A percentile compares a stretch with the other conserved stretches of the same genome.
Conservation (phyloP, 2,888 invertebrate genomes). For the Cryptophagus acutangulus region DNA sequence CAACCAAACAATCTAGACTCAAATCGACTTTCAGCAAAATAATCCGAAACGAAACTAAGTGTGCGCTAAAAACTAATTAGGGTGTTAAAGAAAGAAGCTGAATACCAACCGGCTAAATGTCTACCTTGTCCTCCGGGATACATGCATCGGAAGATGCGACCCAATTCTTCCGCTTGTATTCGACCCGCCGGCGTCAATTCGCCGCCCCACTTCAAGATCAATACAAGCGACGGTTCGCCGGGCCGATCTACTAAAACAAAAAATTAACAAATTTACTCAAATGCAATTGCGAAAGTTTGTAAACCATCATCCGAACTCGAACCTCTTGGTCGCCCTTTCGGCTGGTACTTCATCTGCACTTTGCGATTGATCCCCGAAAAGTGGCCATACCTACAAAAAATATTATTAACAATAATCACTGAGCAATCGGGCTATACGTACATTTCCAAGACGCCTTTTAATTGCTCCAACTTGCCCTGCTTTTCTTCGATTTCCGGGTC, state of each 20-base stretch:
- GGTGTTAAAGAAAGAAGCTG: slow-evolving; percentile 34
- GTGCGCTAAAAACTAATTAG: slow-evolving; percentile 22
- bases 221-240: slow-evolving; percentile 87
- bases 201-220: slow-evolving; percentile 99
- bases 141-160: slow-evolving; percentile 98
- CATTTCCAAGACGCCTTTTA: slow-evolving; percentile 99
- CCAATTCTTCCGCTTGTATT: slow-evolving; percentile 95
- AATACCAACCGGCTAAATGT: slow-evolving; percentile 69
- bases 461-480: slow-evolving; percentile 92
- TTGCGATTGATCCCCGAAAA: slow-evolving; percentile 99
- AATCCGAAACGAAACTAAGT: too few relatives aligned
- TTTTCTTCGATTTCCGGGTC: slow-evolving; percentile 95
- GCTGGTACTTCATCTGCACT: slow-evolving; percentile 99
- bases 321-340: slow-evolving; percentile 84
- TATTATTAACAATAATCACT: slow-evolving; percentile 1
- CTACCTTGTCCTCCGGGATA: slow-evolving; percentile 97
- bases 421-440: slow-evolving; percentile 49
- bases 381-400: slow-evolving; percentile 81
- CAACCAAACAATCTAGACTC: too few relatives aligned
- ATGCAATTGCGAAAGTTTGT: neutral
- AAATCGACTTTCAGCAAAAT: too few relatives aligned
- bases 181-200: slow-evolving; percentile 97
- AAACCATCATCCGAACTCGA: slow-evolving; percentile 90
- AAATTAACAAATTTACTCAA: slow-evolving; percentile 2
- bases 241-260: slow-evolving; percentile 64